Conservation (phyloP, 2,888 invertebrate species). For the Chymomyza caudatula region DNA sequence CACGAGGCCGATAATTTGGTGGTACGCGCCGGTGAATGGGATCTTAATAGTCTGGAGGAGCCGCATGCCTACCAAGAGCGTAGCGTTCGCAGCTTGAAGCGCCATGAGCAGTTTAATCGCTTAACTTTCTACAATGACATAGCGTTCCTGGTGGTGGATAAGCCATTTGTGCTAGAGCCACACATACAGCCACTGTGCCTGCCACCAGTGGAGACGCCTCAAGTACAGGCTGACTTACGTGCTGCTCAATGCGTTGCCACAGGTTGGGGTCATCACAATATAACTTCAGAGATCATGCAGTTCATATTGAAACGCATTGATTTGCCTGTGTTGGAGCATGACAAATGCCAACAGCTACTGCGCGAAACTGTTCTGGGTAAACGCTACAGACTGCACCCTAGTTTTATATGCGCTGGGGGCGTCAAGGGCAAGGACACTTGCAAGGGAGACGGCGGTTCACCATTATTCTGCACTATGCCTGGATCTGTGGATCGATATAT, state of each 20-base stretch:
- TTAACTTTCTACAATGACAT: slow-evolving; percentile 86
- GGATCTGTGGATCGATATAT: slow-evolving; percentile 46
- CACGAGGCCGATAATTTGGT: slow-evolving; percentile 61
- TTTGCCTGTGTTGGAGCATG: slow-evolving; percentile 82
- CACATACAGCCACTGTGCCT: slow-evolving; percentile 86
- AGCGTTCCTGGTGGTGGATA: slow-evolving; percentile 83
- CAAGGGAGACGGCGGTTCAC: slow-evolving; percentile 85
- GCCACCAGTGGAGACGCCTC: slow-evolving; percentile 78
- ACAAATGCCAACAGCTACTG: slow-evolving; percentile 78
- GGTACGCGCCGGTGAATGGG: slow-evolving; percentile 88
- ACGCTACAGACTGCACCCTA: slow-evolving; percentile 82
- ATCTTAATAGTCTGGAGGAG: slow-evolving; percentile 85
- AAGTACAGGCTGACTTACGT: slow-evolving; percentile 70
- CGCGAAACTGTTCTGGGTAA: slow-evolving; percentile 82
- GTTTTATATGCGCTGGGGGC: slow-evolving; percentile 89
- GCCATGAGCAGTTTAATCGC: slow-evolving; percentile 79
- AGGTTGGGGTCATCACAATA: slow-evolving; percentile 64
- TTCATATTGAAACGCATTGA: slow-evolving; percentile 84
- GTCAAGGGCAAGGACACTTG: slow-evolving; percentile 80
- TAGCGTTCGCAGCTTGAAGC: slow-evolving; percentile 76
- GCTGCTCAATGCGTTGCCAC: slow-evolving; percentile 56
- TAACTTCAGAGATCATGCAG: slow-evolving; percentile 76
- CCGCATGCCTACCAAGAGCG: slow-evolving; percentile 84
- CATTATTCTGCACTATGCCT: slow-evolving; percentile 83
- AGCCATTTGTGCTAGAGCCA: slow-evolving; percentile 81